A percentile compares a stretch with the other conserved stretches of the same genome.
These are phyloP conservation scores for Prenolepis imparis DNA, from an alignment of 2,888 invertebrate genomes.

Conservation along the genomic window DNA sequence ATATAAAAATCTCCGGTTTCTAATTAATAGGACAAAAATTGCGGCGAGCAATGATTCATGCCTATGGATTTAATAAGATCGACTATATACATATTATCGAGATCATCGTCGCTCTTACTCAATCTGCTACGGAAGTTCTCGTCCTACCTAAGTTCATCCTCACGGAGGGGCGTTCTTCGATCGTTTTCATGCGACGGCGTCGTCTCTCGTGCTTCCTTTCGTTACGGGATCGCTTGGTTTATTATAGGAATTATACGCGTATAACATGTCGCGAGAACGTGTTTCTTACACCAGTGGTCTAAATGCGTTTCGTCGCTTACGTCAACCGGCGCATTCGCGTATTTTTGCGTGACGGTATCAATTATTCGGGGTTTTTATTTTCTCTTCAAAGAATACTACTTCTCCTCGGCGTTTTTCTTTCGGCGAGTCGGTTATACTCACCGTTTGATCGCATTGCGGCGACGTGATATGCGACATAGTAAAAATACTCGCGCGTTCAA, in stretches of 20 bases:
- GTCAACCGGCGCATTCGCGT: neutral
- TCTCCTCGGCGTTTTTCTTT: neutral
- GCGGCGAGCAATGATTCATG: neutral
- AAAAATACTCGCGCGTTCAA: conserved; percentile 14
- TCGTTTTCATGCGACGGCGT: neutral
- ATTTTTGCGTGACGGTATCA: neutral
- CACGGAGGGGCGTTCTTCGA: neutral
- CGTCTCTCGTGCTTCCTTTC: neutral
- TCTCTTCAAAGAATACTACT: neutral
- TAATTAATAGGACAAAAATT: neutral
- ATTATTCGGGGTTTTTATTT: neutral
- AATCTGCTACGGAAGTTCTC: neutral
- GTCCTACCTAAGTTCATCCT: neutral
- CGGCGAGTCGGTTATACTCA: neutral
- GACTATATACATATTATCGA: neutral
- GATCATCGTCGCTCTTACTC: neutral
- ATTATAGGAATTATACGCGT: neutral
- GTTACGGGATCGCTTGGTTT: neutral
- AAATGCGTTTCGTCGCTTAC: neutral
- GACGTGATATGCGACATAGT: neutral
- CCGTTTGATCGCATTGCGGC: neutral
- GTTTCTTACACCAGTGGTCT: neutral
- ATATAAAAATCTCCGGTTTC: neutral
- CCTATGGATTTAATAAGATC: neutral
- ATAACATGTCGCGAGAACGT: neutral